These are phyloP conservation scores for Neoniphon sammara DNA, from an alignment of 2,797 vertebrate genomes.

Conservation along the genomic window DNA sequence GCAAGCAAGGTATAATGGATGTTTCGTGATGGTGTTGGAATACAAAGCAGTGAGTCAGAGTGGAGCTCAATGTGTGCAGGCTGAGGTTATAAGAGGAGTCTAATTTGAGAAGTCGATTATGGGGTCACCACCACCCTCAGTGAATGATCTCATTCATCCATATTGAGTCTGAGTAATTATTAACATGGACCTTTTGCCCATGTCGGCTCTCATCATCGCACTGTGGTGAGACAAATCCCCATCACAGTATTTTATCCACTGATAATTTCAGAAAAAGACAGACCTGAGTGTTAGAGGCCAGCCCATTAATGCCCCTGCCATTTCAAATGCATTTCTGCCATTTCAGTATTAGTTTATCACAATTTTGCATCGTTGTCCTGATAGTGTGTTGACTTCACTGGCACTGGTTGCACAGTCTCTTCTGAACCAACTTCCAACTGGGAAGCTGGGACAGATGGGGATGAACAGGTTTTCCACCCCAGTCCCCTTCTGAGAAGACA, in stretches of 20 bases:
- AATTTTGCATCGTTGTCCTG: constrained; percentile 20
- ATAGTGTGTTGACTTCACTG: neutral
- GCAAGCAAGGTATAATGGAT: constrained; percentile 56
- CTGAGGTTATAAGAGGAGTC: constrained; percentile 46
- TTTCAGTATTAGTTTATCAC: constrained; percentile 22
- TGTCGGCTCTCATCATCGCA: constrained; percentile 40
- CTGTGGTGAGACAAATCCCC: constrained; percentile 43
- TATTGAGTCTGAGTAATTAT: constrained; percentile 59
- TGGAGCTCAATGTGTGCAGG: constrained; percentile 34
- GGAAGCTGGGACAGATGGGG: constrained; percentile 64
- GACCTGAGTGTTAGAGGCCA: constrained; percentile 53
- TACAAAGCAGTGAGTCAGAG: constrained; percentile 51
- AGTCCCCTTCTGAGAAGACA: constrained; percentile 70
- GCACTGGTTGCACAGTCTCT: constrained; percentile 21
- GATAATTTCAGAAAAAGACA: constrained; percentile 49
- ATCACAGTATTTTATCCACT: constrained; percentile 36
- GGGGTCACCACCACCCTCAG: constrained; percentile 39
- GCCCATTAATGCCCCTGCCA: constrained; percentile 69
- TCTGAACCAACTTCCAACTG: constrained; percentile 18
- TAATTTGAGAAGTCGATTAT: constrained; percentile 61
- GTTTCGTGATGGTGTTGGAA: constrained; percentile 39
- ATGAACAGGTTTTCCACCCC: constrained; percentile 61
- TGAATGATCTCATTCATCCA: constrained; percentile 56
- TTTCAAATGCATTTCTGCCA: constrained; percentile 44
- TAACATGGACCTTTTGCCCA: constrained; percentile 46